A percentile compares a stretch with the other conserved stretches of the same genome.
phyloP scores from a whole-genome alignment of 2,888 invertebrate species.

The Sphaerophoria rueppellii region DNA sequence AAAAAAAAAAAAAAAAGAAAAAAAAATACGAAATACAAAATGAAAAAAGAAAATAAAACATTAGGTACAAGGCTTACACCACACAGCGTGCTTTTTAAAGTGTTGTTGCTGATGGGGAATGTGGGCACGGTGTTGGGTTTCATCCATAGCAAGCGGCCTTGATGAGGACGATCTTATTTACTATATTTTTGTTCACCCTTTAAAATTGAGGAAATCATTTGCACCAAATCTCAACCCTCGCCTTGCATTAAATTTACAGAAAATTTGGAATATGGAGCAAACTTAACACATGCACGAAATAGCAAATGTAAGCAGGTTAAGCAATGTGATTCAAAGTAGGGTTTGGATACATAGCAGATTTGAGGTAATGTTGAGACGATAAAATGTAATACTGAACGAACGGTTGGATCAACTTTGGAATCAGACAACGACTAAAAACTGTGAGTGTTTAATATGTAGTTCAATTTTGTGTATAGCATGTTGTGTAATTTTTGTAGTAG shows the following conservation, averaged over 20 bases:
- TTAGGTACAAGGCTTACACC: constrained; percentile 41
- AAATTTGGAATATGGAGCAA: not conserved
- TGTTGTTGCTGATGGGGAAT: constrained; percentile 34
- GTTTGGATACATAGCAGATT: no score
- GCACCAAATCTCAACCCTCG: not conserved
- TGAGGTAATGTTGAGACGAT: no score
- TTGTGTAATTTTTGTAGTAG: no score
- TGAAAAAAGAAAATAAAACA: constrained; percentile 1
- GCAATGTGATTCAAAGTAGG: not conserved
- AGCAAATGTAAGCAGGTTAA: not conserved
- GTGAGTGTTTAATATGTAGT: no score
- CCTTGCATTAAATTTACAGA: constrained; percentile 10
- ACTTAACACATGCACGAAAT: not conserved
- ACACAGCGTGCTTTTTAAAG: constrained; percentile 39
- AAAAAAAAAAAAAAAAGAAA: constrained; percentile 28
- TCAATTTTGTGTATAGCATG: no score
- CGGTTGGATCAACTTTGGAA: no score
- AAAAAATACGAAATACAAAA: constrained; percentile 23
- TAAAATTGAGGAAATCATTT: constrained; percentile 35
- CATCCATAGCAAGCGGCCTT: constrained; percentile 1
- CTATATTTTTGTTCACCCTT: not conserved
- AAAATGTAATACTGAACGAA: no score
- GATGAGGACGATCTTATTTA: constrained; percentile 2
- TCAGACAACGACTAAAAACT: no score
- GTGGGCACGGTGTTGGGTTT: constrained; percentile 17